Evolutionary conservation across 2,797 vertebrate genomes (phyloP).

Genomic region (Aplochiton taeniatus): DNA sequence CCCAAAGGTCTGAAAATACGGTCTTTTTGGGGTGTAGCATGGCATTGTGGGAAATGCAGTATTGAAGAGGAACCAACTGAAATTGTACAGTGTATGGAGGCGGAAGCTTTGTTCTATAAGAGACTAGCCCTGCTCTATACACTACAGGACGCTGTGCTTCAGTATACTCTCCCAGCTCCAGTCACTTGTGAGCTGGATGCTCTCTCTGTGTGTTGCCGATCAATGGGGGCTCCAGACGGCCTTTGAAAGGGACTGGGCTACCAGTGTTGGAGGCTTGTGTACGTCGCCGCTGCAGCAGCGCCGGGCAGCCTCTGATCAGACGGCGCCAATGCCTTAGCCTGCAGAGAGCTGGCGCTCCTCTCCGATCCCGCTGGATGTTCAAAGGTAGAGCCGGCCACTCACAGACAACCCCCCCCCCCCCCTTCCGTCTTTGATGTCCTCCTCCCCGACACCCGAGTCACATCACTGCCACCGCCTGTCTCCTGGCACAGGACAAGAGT

Average conservation of each 20-base stretch:
- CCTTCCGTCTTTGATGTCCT: slow-evolving; percentile 82
- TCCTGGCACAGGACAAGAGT: slow-evolving; percentile 78
- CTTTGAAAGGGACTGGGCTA: slow-evolving; percentile 71
- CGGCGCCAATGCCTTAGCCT: slow-evolving; percentile 68
- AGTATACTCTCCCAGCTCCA: slow-evolving; percentile 49
- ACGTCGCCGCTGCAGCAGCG: slow-evolving; percentile 63
- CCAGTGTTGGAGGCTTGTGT: slow-evolving; percentile 61
- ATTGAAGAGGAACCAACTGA: slow-evolving; percentile 58
- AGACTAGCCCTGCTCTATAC: slow-evolving; percentile 56
- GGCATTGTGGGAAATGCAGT: slow-evolving; percentile 53
- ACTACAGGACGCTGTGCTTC: slow-evolving; percentile 61
- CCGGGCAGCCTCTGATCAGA: slow-evolving; percentile 78
- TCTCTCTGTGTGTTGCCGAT: slow-evolving; percentile 55
- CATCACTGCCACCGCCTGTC: slow-evolving; percentile 78
- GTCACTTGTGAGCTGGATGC: slow-evolving; percentile 42
- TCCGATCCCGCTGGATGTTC: slow-evolving; percentile 84
- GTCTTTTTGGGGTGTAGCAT: neutral
- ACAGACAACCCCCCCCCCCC: too few relatives aligned
- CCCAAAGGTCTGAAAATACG: too few relatives aligned
- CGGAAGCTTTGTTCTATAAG: slow-evolving; percentile 64
- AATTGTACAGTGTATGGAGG: slow-evolving; percentile 50
- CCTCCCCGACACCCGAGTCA: slow-evolving; percentile 85
- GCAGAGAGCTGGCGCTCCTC: slow-evolving; percentile 81
- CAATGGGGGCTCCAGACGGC: slow-evolving; percentile 60
- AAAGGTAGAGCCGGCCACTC: slow-evolving; percentile 84